Percentiles rank a stretch among this genome's conserved stretches.
Evolutionary conservation across 2,888 invertebrate species (phyloP).

Genomic region (Hirtodrosophila duncani): DNA sequence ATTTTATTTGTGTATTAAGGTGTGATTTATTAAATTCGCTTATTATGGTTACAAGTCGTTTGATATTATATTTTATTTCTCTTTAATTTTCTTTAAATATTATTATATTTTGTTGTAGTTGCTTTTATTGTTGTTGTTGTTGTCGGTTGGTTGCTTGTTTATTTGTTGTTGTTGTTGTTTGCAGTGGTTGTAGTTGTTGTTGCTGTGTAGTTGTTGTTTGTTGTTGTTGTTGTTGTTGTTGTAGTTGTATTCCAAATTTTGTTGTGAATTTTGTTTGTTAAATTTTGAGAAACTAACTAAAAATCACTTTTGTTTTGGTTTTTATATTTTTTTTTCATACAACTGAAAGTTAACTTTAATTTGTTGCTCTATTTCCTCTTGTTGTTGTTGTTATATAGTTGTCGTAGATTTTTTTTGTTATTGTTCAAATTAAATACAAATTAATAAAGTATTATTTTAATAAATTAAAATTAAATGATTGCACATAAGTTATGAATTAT

Average conservation of each 20-base stretch:
- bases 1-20: background rate
- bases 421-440: conserved; percentile 49
- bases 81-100: conserved; percentile 7
- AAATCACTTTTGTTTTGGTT: conserved; percentile 73
- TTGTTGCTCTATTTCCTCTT: conserved; percentile 46
- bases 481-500: conserved; percentile 59
- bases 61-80: conserved; percentile 39
- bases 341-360: conserved; percentile 67
- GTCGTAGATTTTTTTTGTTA: conserved; percentile 47
- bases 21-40: conserved; percentile 13
- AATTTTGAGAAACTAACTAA: conserved; percentile 78
- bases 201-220: conserved; percentile 36
- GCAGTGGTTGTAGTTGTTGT: conserved; percentile 39
- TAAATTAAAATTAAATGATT: conserved; percentile 58
- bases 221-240: conserved; percentile 53
- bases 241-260: conserved; percentile 75
- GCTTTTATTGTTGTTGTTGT: conserved; percentile 28
- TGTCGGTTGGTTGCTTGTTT: conserved; percentile 26
- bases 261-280: conserved; percentile 77
- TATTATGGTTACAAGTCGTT: conserved; percentile 59
- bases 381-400: conserved; percentile 37
- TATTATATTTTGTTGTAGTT: conserved; percentile 48
- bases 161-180: conserved; percentile 24
- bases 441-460: conserved; percentile 51
- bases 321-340: conserved; percentile 55